Evolutionary conservation across 2,888 invertebrate species (phyloP).

Genomic region (Plebejus melissa): DNA sequence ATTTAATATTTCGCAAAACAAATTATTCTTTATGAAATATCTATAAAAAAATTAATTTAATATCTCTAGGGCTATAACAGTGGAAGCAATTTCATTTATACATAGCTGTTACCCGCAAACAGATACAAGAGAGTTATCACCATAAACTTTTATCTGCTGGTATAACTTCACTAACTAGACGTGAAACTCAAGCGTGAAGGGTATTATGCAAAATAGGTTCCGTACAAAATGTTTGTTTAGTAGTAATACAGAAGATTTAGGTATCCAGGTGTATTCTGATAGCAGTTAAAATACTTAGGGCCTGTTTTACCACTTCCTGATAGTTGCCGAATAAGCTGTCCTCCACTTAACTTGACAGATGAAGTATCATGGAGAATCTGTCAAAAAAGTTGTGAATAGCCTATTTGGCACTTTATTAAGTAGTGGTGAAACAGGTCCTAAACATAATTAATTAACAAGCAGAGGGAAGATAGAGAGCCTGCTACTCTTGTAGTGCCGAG

Average conservation of each 20-base stretch:
- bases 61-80: slow-evolving; percentile 1
- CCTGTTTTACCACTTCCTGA: no score
- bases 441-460: no score
- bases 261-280: neutral
- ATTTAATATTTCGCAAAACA: neutral
- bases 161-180: slow-evolving; percentile 33
- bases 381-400: no score
- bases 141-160: slow-evolving; percentile 37
- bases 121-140: slow-evolving; percentile 33
- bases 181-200: neutral
- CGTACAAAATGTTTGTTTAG: neutral
- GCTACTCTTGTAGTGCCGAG: no score
- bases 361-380: no score
- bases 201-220: slow-evolving; percentile 21
- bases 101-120: slow-evolving; percentile 25
- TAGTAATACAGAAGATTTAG: neutral
- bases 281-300: neutral
- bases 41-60: neutral
- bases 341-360: no score
- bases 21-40: neutral
- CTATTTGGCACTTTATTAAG: no score
- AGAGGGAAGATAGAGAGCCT: no score
- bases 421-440: no score
- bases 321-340: no score
- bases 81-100: slow-evolving; percentile 33